These are phyloP conservation scores for Callopanchax toddi DNA, from an alignment of 2,113 vertebrate species.

Conservation along the genomic window DNA sequence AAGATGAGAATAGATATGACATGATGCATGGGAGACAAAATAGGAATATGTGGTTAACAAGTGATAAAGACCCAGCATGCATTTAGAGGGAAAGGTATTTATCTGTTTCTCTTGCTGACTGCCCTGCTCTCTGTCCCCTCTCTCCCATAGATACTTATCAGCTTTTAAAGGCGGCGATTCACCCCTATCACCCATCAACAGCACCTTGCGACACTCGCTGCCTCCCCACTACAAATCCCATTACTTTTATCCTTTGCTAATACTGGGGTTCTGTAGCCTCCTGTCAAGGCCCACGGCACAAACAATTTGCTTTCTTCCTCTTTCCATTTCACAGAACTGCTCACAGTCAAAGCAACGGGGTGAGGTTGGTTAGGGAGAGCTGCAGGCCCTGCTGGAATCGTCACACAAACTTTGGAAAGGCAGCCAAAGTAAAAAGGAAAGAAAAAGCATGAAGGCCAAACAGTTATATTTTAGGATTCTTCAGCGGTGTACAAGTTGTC, in stretches of 20 bases:
- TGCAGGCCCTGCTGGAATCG: constrained; percentile 50
- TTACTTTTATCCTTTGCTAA: constrained; percentile 83
- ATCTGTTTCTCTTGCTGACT: constrained; percentile 57
- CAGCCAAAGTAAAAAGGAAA: constrained; percentile 40
- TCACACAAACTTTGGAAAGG: constrained; percentile 61
- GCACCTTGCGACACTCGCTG: constrained; percentile 71
- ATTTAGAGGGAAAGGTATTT: constrained; percentile 52
- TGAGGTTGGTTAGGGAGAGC: constrained; percentile 63
- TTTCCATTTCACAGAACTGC: constrained; percentile 72
- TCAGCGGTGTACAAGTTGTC: constrained; percentile 20
- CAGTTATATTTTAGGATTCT: constrained; percentile 35
- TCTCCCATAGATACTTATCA: constrained; percentile 76
- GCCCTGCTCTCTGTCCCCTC: constrained; percentile 65
- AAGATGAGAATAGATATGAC: constrained; percentile 15
- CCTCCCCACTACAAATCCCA: constrained; percentile 80
- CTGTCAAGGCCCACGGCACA: constrained; percentile 79
- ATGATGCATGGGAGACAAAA: constrained; percentile 21
- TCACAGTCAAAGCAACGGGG: constrained; percentile 57
- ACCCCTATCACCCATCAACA: constrained; percentile 79
- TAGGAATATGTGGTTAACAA: constrained; percentile 41
- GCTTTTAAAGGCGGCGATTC: constrained; percentile 72
- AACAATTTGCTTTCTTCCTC: constrained; percentile 79
- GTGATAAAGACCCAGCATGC: constrained; percentile 38
- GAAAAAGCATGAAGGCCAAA: constrained; percentile 35
- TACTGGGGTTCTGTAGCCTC: constrained; percentile 67